Percentiles rank a stretch among this genome's conserved stretches.
Conservation (phyloP, 2,113 vertebrate genomes). For the Gavia stellata region DNA sequence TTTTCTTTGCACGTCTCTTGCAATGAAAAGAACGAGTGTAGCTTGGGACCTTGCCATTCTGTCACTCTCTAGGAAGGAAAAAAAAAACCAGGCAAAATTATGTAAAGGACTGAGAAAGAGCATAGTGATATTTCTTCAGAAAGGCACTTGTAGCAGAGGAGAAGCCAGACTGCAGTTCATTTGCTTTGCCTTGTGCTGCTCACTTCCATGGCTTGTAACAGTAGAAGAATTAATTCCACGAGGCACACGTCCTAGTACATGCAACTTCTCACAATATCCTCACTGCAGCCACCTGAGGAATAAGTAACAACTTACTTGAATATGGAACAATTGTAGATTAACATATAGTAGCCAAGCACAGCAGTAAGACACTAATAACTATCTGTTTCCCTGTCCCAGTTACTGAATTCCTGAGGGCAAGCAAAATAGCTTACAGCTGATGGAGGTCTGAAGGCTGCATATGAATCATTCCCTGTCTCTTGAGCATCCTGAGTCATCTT, state of each 20-base stretch:
- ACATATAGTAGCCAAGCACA: slow-evolving; percentile 1
- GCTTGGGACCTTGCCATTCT: background rate
- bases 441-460: background rate
- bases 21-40: background rate
- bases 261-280: background rate
- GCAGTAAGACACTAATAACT: background rate
- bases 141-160: background rate
- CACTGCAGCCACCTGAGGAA: background rate
- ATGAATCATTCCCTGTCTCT: slow-evolving; percentile 58
- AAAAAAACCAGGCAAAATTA: background rate
- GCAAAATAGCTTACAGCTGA: slow-evolving; percentile 47
- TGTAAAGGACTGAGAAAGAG: background rate
- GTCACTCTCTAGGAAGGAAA: background rate
- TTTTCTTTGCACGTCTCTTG: background rate
- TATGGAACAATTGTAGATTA: background rate
- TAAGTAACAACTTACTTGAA: background rate
- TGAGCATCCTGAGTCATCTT: slow-evolving; percentile 62
- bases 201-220: background rate
- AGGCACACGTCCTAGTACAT: background rate
- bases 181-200: background rate
- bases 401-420: slow-evolving; percentile 38
- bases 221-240: background rate
- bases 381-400: background rate
- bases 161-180: background rate
- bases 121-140: background rate